These are phyloP conservation scores for Notothenia rossii DNA, from an alignment of 2,113 vertebrate genomes.

Conservation along the genomic window DNA sequence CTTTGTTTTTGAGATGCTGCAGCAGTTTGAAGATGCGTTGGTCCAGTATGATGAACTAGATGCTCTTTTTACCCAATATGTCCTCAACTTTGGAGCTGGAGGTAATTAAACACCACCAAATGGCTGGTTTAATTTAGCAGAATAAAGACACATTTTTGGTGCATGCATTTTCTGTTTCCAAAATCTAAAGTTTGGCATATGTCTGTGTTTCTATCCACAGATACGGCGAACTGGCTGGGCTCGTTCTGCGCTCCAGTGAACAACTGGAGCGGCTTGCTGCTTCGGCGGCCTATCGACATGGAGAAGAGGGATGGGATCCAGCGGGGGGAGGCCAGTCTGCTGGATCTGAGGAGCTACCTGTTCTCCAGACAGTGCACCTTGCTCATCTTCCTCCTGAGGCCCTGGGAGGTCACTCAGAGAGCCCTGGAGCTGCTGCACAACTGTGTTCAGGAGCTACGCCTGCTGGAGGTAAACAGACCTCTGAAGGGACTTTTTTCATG, in stretches of 20 bases:
- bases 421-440: constrained; percentile 96
- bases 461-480: constrained; percentile 87
- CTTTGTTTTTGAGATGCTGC: constrained; percentile 99
- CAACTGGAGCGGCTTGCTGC: constrained; percentile 94
- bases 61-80: constrained; percentile 97
- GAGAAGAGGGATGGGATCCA: constrained; percentile 96
- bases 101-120: constrained; percentile 81
- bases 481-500: not conserved
- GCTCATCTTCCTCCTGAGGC: constrained; percentile 95
- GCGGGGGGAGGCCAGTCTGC: constrained; percentile 90
- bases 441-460: constrained; percentile 95
- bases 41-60: constrained; percentile 99
- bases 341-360: constrained; percentile 97
- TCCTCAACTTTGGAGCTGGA: constrained; percentile 97
- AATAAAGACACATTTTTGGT: not conserved
- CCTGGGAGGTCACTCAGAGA: constrained; percentile 96
- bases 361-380: constrained; percentile 98
- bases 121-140: not conserved
- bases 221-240: constrained; percentile 96
- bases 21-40: constrained; percentile 97
- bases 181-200: not conserved
- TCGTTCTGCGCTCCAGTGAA: constrained; percentile 96
- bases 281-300: constrained; percentile 97
- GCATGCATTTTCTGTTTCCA: not conserved
- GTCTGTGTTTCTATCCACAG: constrained; percentile 70